Percentiles rank a stretch among this genome's conserved stretches.
Evolutionary conservation across 1,140 invertebrate genomes (phyloP).

Genomic region (Lordiphosa clarofinis): DNA sequence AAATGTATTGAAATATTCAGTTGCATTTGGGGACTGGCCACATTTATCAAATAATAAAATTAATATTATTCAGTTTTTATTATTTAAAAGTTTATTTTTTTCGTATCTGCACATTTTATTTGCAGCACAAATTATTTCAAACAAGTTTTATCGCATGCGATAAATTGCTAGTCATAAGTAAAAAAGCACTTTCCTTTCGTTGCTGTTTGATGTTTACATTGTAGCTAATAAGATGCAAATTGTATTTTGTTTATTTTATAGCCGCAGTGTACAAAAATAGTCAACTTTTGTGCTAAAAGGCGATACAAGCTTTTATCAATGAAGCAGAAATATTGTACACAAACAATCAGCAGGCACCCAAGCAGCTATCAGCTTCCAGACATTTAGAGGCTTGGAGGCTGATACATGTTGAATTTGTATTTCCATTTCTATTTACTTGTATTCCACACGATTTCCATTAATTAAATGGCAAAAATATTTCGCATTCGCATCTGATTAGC

Average conservation of each 20-base stretch:
- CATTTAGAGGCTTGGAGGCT: constrained; percentile 10
- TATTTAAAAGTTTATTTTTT: background rate
- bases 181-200: constrained; percentile 13
- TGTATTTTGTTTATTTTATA: constrained; percentile 46
- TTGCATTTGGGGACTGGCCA: too few species aligned
- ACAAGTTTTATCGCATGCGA: background rate
- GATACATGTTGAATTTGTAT: constrained; percentile 8
- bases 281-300: constrained; percentile 28
- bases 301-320: constrained; percentile 57
- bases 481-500: constrained; percentile 39
- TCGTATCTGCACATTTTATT: background rate
- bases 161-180: constrained; percentile 12
- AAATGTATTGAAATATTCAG: too few species aligned
- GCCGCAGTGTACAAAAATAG: constrained; percentile 36
- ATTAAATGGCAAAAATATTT: constrained; percentile 60
- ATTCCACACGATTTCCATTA: constrained; percentile 66
- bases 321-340: constrained; percentile 17
- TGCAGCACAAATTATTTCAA: background rate
- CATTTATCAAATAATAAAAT: too few species aligned
- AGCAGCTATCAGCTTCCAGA: constrained; percentile 8
- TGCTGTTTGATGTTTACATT: constrained; percentile 14
- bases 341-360: constrained; percentile 28
- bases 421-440: constrained; percentile 55
- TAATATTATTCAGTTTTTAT: background rate
- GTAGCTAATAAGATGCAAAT: constrained; percentile 26